Evolutionary conservation across 2,113 vertebrate species (phyloP).

Genomic region (Lophochroa leadbeateri): DNA sequence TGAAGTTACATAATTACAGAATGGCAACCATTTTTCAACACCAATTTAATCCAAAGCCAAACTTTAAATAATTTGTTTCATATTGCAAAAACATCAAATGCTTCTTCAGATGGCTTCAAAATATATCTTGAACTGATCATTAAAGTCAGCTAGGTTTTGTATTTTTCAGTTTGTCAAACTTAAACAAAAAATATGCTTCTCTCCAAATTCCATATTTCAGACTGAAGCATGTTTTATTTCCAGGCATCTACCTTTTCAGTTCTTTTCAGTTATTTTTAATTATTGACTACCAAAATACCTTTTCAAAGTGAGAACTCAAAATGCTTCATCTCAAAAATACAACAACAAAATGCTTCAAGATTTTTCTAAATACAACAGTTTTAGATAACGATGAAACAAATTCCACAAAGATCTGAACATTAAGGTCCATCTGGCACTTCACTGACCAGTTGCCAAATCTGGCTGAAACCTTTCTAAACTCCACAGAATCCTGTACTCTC

Average conservation of each 20-base stretch:
- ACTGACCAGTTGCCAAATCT: neutral
- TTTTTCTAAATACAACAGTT: neutral
- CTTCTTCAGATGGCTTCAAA: neutral
- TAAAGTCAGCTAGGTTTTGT: neutral
- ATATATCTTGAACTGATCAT: neutral
- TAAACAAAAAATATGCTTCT: neutral
- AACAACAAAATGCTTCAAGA: neutral
- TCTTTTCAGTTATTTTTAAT: neutral
- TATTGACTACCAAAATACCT: neutral
- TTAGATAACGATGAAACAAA: neutral
- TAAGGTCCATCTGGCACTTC: constrained; percentile 3
- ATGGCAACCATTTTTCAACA: neutral
- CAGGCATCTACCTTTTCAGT: neutral
- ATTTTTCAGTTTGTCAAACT: neutral
- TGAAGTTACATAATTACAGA: neutral
- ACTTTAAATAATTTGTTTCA: neutral
- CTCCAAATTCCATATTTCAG: neutral
- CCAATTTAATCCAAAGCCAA: neutral
- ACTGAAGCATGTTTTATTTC: neutral
- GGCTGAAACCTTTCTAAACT: neutral
- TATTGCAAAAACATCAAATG: neutral
- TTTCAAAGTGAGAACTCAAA: neutral
- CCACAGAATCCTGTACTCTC: neutral
- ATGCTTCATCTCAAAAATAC: neutral
- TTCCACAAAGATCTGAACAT: neutral